Conservation (phyloP, 2,113 vertebrate genomes). For the Carlito syrichta region DNA sequence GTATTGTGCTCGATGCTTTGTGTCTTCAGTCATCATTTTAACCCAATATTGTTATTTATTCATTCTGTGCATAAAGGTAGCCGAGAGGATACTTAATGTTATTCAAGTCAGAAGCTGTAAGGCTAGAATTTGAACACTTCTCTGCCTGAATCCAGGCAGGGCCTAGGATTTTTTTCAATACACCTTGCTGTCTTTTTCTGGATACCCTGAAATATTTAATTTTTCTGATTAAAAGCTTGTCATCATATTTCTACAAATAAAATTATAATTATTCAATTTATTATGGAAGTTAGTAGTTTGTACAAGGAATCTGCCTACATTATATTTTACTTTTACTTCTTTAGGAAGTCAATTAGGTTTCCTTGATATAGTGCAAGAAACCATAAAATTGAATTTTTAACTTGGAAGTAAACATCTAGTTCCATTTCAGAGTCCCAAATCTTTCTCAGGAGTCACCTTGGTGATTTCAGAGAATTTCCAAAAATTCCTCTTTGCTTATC, state of each 20-base stretch:
- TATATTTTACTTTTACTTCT: not conserved
- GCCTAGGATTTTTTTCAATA: not conserved
- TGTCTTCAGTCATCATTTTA: not conserved
- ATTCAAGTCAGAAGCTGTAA: not conserved
- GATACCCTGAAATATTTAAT: not conserved
- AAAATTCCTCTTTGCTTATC: not conserved
- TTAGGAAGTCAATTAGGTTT: not conserved
- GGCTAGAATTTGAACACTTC: not conserved
- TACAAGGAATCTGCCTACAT: not conserved
- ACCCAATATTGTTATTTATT: not conserved
- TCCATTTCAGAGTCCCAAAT: not conserved
- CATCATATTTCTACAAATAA: not conserved
- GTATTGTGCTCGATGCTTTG: not conserved
- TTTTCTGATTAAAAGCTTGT: not conserved
- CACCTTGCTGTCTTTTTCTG: not conserved
- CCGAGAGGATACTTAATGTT: not conserved
- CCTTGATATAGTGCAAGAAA: not conserved
- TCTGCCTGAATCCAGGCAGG: not conserved
- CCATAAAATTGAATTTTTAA: constrained; percentile 14
- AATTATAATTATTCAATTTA: not conserved
- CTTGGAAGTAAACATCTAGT: not conserved
- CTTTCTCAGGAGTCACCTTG: not conserved
- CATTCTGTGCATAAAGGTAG: not conserved
- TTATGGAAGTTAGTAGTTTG: not conserved
- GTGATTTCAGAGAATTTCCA: not conserved